Percentiles rank a stretch among this genome's conserved stretches.
phyloP scores from a whole-genome alignment of 2,888 invertebrate species.

The Cordilura impudica region DNA sequence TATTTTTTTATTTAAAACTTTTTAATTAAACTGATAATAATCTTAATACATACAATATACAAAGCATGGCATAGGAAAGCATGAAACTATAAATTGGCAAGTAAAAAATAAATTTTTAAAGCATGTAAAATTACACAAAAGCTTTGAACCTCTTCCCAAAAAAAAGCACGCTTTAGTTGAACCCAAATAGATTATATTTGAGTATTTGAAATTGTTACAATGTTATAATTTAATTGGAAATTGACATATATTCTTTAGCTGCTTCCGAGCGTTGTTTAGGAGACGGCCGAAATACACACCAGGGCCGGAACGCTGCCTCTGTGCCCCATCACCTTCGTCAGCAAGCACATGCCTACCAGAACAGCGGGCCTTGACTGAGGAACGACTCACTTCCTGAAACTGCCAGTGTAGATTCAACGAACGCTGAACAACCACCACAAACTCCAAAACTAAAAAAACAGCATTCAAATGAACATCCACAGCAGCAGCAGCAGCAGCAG shows the following conservation, averaged over 20 bases:
- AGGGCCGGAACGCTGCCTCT: slow-evolving; percentile 82
- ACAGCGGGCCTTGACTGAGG: slow-evolving; percentile 80
- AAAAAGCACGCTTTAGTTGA: slow-evolving; percentile 46
- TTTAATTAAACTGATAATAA: slow-evolving; percentile 46
- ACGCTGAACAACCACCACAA: slow-evolving; percentile 68
- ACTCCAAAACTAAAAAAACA: slow-evolving; percentile 63
- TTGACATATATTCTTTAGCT: slow-evolving; percentile 80
- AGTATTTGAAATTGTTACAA: neutral
- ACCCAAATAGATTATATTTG: neutral
- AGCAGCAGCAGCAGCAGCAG: slow-evolving; percentile 58
- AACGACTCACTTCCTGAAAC: slow-evolving; percentile 85
- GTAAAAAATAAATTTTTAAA: slow-evolving; percentile 23
- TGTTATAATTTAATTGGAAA: slow-evolving; percentile 44
- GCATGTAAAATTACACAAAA: slow-evolving; percentile 14
- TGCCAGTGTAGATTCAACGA: slow-evolving; percentile 73
- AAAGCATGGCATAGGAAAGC: slow-evolving; percentile 52
- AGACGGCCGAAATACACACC: slow-evolving; percentile 83
- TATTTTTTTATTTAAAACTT: slow-evolving; percentile 6
- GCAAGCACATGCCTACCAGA: slow-evolving; percentile 79
- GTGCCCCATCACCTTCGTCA: slow-evolving; percentile 80
- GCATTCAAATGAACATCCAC: slow-evolving; percentile 67
- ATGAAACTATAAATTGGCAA: slow-evolving; percentile 47
- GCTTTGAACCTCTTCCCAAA: slow-evolving; percentile 34
- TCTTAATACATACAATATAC: neutral
- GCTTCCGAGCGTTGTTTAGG: slow-evolving; percentile 93